Conservation (phyloP, 2,888 invertebrate genomes). For the Pardosa pseudoannulata region DNA sequence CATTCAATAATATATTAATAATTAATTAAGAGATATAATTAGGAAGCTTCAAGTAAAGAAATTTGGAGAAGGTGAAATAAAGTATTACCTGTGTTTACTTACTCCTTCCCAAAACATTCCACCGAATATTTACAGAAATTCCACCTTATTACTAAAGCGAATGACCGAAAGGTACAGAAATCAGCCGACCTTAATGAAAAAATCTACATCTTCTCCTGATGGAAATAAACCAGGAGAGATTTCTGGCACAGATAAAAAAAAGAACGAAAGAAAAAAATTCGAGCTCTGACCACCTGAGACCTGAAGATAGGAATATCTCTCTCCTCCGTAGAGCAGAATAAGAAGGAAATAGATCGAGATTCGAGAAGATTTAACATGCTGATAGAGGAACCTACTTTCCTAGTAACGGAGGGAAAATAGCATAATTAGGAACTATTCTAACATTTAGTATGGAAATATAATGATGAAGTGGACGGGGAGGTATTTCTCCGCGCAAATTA, state of each 20-base stretch:
- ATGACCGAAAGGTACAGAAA: not conserved
- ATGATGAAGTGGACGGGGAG: no score
- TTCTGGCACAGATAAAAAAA: not conserved
- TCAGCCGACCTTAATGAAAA: slow-evolving; percentile 9
- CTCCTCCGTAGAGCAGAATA: not conserved
- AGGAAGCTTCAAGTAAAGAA: no score
- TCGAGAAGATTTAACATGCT: slow-evolving; percentile 4
- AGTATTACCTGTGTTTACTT: no score
- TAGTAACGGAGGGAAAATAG: not conserved
- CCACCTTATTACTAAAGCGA: not conserved
- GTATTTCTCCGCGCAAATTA: no score
- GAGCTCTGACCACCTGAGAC: slow-evolving; percentile 4
- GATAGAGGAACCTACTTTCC: not conserved
- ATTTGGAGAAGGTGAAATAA: no score
- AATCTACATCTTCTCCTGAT: slow-evolving; percentile 3
- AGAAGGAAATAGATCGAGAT: not conserved
- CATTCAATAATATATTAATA: no score
- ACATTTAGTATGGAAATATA: not conserved
- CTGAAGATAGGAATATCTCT: not conserved
- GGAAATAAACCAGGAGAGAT: slow-evolving; percentile 3
- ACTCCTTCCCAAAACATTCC: no score
- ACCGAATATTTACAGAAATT: not conserved
- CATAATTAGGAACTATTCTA: not conserved
- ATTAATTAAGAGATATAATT: no score
- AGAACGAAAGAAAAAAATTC: not conserved